A percentile compares a stretch with the other conserved stretches of the same genome.
Conservation (phyloP, 2,113 vertebrate genomes). For the Pseudonaja textilis region DNA sequence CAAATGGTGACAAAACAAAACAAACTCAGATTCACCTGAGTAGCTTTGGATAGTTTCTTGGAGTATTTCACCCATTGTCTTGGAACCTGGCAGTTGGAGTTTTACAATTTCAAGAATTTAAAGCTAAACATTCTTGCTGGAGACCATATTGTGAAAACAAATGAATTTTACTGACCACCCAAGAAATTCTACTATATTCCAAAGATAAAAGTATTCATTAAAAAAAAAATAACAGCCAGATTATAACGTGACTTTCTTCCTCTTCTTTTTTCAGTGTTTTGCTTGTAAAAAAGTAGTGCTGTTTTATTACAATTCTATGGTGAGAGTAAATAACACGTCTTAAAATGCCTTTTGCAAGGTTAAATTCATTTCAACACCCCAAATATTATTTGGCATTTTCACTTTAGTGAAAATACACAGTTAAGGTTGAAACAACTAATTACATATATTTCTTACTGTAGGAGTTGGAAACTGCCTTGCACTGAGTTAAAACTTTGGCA, state of each 20-base stretch:
- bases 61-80: background rate
- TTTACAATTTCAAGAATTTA: background rate
- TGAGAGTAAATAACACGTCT: background rate
- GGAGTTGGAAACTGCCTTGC: background rate
- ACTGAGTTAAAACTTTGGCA: background rate
- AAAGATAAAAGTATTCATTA: background rate
- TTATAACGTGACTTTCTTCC: background rate
- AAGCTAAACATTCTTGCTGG: background rate
- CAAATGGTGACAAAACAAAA: background rate
- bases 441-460: background rate
- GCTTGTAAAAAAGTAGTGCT: background rate
- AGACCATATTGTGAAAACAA: background rate
- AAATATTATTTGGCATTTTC: background rate
- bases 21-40: background rate
- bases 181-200: background rate
- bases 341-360: background rate
- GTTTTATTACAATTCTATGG: background rate
- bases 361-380: background rate
- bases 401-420: background rate
- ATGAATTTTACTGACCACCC: background rate
- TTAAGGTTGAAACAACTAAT: background rate
- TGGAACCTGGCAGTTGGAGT: background rate
- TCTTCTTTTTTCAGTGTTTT: background rate
- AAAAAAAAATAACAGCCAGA: background rate
- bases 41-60: background rate